phyloP scores from a whole-genome alignment of 2,113 vertebrate genomes.

The Ciconia stormi region DNA sequence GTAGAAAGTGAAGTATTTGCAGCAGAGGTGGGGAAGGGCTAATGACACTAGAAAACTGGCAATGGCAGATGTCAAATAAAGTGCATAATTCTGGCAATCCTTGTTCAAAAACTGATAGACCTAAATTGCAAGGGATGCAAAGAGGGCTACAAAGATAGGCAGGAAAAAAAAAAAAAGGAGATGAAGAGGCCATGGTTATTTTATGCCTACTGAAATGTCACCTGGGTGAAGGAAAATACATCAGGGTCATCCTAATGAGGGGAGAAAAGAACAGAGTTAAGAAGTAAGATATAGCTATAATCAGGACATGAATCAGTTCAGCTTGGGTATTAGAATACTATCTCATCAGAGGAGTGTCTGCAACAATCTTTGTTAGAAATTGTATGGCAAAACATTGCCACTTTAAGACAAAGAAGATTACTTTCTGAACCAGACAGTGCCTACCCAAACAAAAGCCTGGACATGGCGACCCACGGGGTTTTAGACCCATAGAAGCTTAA shows the following conservation, averaged over 20 bases:
- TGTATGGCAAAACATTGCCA: neutral
- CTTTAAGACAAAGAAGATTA: neutral
- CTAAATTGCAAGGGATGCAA: neutral
- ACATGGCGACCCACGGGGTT: neutral
- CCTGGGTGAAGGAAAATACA: neutral
- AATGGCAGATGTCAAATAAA: neutral
- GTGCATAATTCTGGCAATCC: neutral
- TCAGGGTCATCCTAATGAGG: neutral
- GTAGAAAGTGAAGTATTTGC: neutral
- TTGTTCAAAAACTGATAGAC: neutral
- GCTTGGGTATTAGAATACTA: neutral
- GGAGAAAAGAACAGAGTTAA: neutral
- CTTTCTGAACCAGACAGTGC: neutral
- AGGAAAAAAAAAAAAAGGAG: neutral
- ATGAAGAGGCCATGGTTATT: neutral
- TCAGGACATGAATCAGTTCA: neutral
- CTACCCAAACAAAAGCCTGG: neutral
- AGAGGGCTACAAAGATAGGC: neutral
- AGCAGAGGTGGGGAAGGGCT: neutral
- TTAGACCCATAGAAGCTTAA: neutral
- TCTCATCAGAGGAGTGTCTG: neutral
- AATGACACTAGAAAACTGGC: neutral
- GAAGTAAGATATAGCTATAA: neutral
- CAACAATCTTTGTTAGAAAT: neutral
- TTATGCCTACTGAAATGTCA: neutral